Conservation (phyloP, 53 echinoderm and acorn worm species). For the Holothuria leucospilota region DNA sequence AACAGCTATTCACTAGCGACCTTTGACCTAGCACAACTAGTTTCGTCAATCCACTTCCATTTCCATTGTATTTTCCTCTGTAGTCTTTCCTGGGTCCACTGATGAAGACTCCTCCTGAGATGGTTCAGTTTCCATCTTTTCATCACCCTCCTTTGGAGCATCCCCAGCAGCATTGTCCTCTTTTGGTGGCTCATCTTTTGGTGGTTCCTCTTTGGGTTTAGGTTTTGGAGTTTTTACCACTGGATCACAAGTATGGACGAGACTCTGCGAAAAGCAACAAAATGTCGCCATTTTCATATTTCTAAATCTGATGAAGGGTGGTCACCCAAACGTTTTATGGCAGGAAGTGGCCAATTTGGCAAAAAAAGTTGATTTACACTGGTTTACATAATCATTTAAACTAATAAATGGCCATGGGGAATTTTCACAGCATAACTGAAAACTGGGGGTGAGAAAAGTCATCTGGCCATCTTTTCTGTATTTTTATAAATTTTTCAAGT, state of each 20-base stretch:
- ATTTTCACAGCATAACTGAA: too few relatives aligned
- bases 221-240: slow-evolving; percentile 91
- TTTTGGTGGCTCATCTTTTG: slow-evolving; percentile 69
- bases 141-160: slow-evolving; percentile 27
- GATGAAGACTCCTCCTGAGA: neutral
- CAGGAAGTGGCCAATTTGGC: too few relatives aligned
- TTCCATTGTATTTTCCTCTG: neutral
- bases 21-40: too few relatives aligned
- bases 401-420: too few relatives aligned
- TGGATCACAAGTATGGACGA: slow-evolving; percentile 76
- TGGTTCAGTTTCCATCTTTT: slow-evolving; percentile 74
- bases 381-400: too few relatives aligned
- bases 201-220: slow-evolving; percentile 95
- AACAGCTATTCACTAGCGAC: too few relatives aligned
- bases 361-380: too few relatives aligned
- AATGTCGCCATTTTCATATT: neutral
- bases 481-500: too few relatives aligned
- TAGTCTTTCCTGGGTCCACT: too few relatives aligned
- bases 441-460: too few relatives aligned
- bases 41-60: slow-evolving; percentile 29
- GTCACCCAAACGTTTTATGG: too few relatives aligned
- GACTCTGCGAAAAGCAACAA: slow-evolving; percentile 48
- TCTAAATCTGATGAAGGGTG: neutral
- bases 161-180: slow-evolving; percentile 29
- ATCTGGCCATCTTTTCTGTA: too few relatives aligned